Base-by-base conservation (phyloP, 1,140 invertebrate species). In the Cyrtorhinus lividipennis region DNA sequence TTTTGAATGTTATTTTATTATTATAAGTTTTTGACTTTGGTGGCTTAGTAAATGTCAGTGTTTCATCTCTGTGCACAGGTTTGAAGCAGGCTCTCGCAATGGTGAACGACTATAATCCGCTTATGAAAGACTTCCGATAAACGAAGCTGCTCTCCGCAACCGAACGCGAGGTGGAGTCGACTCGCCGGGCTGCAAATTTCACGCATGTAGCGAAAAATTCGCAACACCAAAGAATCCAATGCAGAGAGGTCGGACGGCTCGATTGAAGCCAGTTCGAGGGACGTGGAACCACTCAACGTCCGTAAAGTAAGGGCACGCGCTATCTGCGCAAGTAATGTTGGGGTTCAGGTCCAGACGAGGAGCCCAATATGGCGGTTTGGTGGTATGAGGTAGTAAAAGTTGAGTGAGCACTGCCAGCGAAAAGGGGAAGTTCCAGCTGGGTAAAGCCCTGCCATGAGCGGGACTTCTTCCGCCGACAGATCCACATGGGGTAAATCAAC, bases 101-200 rank as follows among this genome's bases (percentile, higher is more conserved):
- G 24, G 97, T 98, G 1, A 95, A 95, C 72, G 93, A 99, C 73
- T 99, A 98, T 74, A 98, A 97, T 79, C 91, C 92, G 0, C 74
- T 99, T 59, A 99, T 99, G 95, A 99, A 98, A 73, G 97, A 99
- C 73, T 98, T 99, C 70, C 97, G 96, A 0, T 88, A 99, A 64
- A 98, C 99, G 74, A 95, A 99, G 73, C 76, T 99, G 24, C 77
- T 99, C 0, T 90, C 94, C 30, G 96, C 96, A 1, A 96, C 95
- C 10, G 95, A 98, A 74, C 77, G 99, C 46, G 94, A 97, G 69
- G n/a, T 81, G 90, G 69, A 95, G 99, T 67, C 77, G 76, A 60
- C 75, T 82, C 48, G 91, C 96, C 15, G 83, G 99, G n/a, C 85
- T 88, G 70, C 85, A 88, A 69, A 98, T 99, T 99, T 99, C 71